Conservation (phyloP, 2,888 invertebrate species). For the Drosophila bunnanda region DNA sequence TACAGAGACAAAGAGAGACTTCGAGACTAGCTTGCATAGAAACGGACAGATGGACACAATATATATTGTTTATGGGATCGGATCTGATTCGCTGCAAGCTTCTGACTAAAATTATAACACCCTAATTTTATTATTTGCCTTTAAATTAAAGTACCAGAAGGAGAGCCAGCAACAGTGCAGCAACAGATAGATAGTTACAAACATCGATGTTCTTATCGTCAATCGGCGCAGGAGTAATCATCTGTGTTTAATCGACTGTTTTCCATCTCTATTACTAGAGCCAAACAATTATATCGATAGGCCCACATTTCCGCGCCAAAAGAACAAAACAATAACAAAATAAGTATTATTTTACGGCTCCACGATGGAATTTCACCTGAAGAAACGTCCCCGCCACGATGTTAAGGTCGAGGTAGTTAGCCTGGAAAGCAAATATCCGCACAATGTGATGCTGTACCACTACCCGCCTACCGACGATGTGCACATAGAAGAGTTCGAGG, state of each 20-base stretch:
- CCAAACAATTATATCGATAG: constrained; percentile 3
- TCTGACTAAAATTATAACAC: too few species aligned
- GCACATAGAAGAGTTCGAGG: constrained; percentile 93
- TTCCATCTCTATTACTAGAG: neutral
- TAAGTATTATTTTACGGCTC: neutral
- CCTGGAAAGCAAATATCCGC: constrained; percentile 86
- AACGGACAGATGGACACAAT: too few species aligned
- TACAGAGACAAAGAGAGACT: too few species aligned
- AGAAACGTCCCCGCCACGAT: constrained; percentile 70
- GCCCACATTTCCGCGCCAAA: constrained; percentile 33
- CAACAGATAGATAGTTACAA: too few species aligned
- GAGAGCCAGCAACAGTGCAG: too few species aligned
- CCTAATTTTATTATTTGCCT: too few species aligned
- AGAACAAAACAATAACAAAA: constrained; percentile 12
- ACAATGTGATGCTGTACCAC: constrained; percentile 92
- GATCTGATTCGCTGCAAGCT: too few species aligned
- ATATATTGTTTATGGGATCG: too few species aligned
- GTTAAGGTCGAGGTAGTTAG: constrained; percentile 84
- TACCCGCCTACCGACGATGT: constrained; percentile 90
- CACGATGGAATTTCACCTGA: constrained; percentile 78
- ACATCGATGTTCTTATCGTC: too few species aligned
- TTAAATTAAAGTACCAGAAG: too few species aligned
- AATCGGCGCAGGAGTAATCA: too few species aligned
- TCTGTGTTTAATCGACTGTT: neutral
- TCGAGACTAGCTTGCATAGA: too few species aligned